A percentile compares a stretch with the other conserved stretches of the same genome.
These are phyloP conservation scores for Drosophila lacteicornis DNA, from an alignment of 1,140 invertebrate genomes.

Conservation along the genomic window DNA sequence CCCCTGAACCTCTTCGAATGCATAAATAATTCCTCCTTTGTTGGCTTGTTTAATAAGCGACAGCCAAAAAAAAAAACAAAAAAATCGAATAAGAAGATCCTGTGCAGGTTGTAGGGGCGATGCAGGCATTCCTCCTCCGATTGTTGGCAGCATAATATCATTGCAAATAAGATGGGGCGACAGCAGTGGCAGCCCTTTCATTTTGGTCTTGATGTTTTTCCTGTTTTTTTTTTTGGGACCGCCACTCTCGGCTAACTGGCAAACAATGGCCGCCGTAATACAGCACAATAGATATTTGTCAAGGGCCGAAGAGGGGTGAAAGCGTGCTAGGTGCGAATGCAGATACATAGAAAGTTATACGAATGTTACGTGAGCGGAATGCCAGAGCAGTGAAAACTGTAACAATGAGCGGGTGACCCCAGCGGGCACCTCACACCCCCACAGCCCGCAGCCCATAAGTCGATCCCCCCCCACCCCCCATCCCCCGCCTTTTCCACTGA, in stretches of 20 bases:
- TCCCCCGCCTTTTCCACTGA: not conserved
- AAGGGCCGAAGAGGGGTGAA: not conserved
- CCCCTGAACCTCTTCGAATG: not conserved
- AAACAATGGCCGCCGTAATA: constrained; percentile 48
- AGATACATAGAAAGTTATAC: constrained; percentile 56
- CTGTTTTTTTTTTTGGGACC: not conserved
- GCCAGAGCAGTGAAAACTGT: constrained; percentile 40
- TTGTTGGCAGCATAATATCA: constrained; percentile 35
- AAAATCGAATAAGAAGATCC: not conserved
- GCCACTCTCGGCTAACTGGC: constrained; percentile 29
- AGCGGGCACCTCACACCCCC: not conserved
- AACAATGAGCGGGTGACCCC: constrained; percentile 46
- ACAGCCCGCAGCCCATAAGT: not conserved
- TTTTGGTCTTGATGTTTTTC: not conserved
- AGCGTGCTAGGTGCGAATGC: constrained; percentile 20
- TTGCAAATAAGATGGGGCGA: constrained; percentile 22
- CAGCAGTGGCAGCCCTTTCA: constrained; percentile 17
- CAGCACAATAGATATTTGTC: constrained; percentile 46
- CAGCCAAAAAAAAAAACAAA: constrained; percentile 53
- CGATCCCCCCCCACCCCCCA: too few species aligned
- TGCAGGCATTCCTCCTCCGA: constrained; percentile 9
- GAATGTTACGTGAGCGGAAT: constrained; percentile 67
- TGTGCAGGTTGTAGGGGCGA: constrained; percentile 17
- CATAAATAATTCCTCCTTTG: constrained; percentile 6
- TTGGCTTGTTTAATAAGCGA: constrained; percentile 5